Conservation (phyloP, 2,113 vertebrate species). For the Clinocottus analis region DNA sequence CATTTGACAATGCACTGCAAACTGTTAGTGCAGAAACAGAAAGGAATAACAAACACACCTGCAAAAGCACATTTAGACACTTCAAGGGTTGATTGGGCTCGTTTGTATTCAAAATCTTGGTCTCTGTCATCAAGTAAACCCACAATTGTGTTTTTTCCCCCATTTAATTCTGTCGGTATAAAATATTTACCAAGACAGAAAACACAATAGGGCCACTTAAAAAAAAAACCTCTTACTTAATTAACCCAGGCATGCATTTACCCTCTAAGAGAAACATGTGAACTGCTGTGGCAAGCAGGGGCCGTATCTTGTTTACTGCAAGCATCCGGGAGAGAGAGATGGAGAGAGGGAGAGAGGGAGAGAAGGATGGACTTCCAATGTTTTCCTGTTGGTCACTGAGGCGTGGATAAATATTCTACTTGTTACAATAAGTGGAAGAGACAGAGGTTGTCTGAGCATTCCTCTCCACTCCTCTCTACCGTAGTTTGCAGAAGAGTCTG, state of each 20-base stretch:
- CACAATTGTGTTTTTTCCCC: conserved; percentile 61
- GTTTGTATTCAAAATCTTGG: conserved; percentile 71
- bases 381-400: conserved; percentile 70
- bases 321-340: not conserved
- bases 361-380: conserved; percentile 44
- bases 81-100: conserved; percentile 69
- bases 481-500: conserved; percentile 31
- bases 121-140: conserved; percentile 63
- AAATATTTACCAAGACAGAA: conserved; percentile 45
- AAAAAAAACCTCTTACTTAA: conserved; percentile 30
- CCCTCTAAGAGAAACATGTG: conserved; percentile 8
- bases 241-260: conserved; percentile 27
- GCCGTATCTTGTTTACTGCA: conserved; percentile 40
- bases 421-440: conserved; percentile 74
- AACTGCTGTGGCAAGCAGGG: conserved; percentile 14
- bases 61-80: conserved; percentile 17
- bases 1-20: not conserved
- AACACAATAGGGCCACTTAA: conserved; percentile 49
- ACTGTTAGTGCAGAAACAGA: not conserved
- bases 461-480: conserved; percentile 19
- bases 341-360: not conserved
- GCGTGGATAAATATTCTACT: conserved; percentile 74
- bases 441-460: conserved; percentile 70
- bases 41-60: not conserved
- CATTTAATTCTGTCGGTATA: conserved; percentile 52